Evolutionary conservation across 2,797 vertebrate genomes (phyloP), one percentile per base, ranked within the genome.

Genomic region (Ptychobarbus kaznakovi): DNA sequence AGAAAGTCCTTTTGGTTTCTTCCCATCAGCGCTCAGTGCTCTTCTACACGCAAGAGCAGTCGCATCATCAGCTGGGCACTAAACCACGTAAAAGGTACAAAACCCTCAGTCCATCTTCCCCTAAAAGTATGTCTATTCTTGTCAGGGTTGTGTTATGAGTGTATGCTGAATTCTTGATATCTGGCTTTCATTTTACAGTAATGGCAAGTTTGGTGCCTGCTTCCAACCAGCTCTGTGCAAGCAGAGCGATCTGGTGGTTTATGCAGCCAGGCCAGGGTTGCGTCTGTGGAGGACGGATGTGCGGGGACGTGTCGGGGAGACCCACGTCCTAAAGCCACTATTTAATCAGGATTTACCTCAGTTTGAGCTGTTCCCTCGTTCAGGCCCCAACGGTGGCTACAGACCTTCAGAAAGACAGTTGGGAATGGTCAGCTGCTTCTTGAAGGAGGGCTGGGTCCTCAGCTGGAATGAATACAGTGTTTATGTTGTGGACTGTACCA

Each of bases 391-490:
- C 0, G 95, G 95, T 15, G 92, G 93, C 0, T 97, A 93, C 84
- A 89, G 93, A 83, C 94, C 94, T 5, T 88, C 95, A 1, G 97
- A 99, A 82, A 94, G 95, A 65, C 97, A 98, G 89, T 93, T 99
- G 13, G 98, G 98, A 4, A 93, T 97, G 35, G 90, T 99, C 66
- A 96, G 94, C 0, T 99, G 97, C 77, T 99, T 99, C 92, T 94
- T 96, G 51, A 94, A 90, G 83, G 97, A 98, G 18, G 97, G 97
- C 74, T 99, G 97, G 97, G 95, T 99, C 79, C 90, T 99, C 87
- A 98, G 96, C 91, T 99, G 98, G 98, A 99, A 99, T 0, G 98
- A 99, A 82, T 98, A 99, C 89, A 97, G 97, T 80, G 92, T 99
- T 88, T 98, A 98, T 83, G 93, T 99, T 28, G 87, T 99, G 3